Evolutionary conservation across 2,888 invertebrate genomes (phyloP), one percentile per base, ranked within the genome.

Genomic region (Idaea dimidiata): DNA sequence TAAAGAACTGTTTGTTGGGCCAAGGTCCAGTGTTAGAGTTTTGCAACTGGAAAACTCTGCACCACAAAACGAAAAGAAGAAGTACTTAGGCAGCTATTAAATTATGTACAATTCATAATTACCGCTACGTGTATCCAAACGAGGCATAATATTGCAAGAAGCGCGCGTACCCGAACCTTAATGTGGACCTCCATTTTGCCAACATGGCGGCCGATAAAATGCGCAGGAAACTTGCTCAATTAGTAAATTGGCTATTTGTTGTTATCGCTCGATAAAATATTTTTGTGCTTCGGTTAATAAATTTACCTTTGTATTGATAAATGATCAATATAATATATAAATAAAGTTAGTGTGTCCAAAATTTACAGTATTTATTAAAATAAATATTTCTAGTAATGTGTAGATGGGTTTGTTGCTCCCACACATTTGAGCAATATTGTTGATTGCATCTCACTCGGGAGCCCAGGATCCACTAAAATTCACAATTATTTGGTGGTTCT

Each of bases 101-200:
- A n/a, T n/a, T n/a, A n/a, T n/a, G n/a, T n/a, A n/a, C n/a, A 43
- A 43, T 60, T 54, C n/a, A 16, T 59, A 31, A 63, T 76, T 81
- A 91, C 91, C 76, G 86, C 81, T 74, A 86, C 77, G 70, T 84
- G 86, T 67, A 88, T 62, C 73, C 76, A 83, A 62, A 75, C 70
- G 62, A 87, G 68, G 77, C 87, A 89, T 83, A 87, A 71, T 43
- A 43, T 43, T 71, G 81, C 71, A 60, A 89, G 71, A 68, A 88
- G 73, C 72, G 83, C 84, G 85, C 84, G 84, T 78, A 84, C 84
- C 78, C 83, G 85, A 82, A 84, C 84, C 78, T 82, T 84, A 82
- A 83, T 82, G 70, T 75, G 78, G 69, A 73, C 83, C 80, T 77
- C 84, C 91, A 91, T 91, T 81, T 86, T 89, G 78, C 72, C 76